Base-by-base conservation (phyloP, 2,888 invertebrate genomes). In the Electrophaes corylata region DNA sequence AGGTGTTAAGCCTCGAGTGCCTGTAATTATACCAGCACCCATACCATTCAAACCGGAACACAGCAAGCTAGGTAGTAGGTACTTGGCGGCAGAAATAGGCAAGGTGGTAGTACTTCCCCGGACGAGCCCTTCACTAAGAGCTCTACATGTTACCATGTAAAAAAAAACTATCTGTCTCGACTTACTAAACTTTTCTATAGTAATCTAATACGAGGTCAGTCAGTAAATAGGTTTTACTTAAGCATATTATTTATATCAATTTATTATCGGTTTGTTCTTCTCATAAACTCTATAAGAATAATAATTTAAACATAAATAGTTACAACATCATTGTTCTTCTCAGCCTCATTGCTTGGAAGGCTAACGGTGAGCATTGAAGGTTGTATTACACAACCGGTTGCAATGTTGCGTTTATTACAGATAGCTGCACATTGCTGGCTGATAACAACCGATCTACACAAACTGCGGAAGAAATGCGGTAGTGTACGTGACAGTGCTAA, bases 361-460 rank as follows among this genome's bases (percentile, higher is more conserved):
- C 71, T 71, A 71, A 68, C 66, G 52, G 65, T 71, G 69, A 75
- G 77, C 74, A 77, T 70, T 69, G 70, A 82, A 85, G 85, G 85
- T 72, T 73, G 67, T 29, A 74, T 76, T 75, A 76, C 66, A 63
- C 69, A 51, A 60, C 47, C 20, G 14, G 20, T 47, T 55, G 40
- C 59, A 50, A 50, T 29, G 31, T 31, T 45, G 26, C 45, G 16
- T 37, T 43, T 51, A 19, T 26, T 58, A 41, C 10, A 12, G 23
- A 6, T 29, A 29, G 23, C 23, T 39, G n/a, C 18, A 19, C 48
- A 60, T 49, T 43, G 56, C 54, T 41, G 14, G 48, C 29, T 35
- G 5, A 33, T 6, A 10, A 45, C 16, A n/a, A 57, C 8, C 18
- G 1, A 10, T 10, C 8, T 0, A 46, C 16, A 29, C 14, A 6